phyloP scores from a whole-genome alignment of 1,140 invertebrate genomes.

The Berghia stephanieae region DNA sequence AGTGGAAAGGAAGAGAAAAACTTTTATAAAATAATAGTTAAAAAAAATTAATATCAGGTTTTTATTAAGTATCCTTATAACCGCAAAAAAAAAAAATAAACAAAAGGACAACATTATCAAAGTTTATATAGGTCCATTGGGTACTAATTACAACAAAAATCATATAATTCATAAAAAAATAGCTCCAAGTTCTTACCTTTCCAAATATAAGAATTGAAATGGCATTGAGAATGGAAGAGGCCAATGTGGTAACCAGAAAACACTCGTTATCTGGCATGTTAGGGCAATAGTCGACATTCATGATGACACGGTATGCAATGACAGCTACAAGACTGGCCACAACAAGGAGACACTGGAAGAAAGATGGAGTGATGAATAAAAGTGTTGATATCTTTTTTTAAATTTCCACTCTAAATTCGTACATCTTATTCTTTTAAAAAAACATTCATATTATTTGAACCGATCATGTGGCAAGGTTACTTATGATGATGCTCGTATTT shows the following conservation, averaged over 20 bases:
- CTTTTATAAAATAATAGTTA: background rate
- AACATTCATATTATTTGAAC: too few species aligned
- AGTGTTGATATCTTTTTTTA: background rate
- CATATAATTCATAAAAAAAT: background rate
- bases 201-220: conserved; percentile 66
- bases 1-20: background rate
- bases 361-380: too few species aligned
- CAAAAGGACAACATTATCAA: background rate
- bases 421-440: background rate
- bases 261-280: conserved; percentile 45
- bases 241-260: conserved; percentile 59
- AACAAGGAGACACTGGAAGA: conserved; percentile 50
- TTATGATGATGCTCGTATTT: too few species aligned
- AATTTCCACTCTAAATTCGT: background rate
- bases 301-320: conserved; percentile 63
- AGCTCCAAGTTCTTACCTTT: conserved; percentile 42
- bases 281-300: conserved; percentile 62
- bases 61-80: too few species aligned
- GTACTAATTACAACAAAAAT: background rate
- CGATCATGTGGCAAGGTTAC: too few species aligned
- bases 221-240: conserved; percentile 65
- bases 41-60: background rate
- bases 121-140: background rate
- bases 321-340: conserved; percentile 53
- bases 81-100: too few species aligned